Evolutionary conservation across 2,797 vertebrate species (phyloP).

Genomic region (Presbytis comata): DNA sequence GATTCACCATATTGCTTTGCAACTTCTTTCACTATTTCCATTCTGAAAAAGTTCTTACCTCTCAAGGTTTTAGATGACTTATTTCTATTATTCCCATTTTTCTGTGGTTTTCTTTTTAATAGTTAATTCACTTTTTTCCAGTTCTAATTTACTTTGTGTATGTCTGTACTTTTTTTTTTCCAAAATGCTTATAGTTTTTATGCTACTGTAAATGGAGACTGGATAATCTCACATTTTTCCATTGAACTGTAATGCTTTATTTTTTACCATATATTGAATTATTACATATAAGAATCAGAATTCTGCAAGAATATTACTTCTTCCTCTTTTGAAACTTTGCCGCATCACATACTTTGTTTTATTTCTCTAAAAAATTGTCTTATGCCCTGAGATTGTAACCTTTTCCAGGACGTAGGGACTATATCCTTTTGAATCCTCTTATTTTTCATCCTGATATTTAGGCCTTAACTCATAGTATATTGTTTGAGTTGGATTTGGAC

Average conservation of each 20-base stretch:
- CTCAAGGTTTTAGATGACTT: background rate
- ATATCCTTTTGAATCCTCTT: background rate
- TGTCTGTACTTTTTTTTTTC: background rate
- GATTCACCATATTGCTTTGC: background rate
- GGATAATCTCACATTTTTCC: background rate
- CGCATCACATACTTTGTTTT: background rate
- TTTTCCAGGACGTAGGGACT: background rate
- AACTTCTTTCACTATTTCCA: background rate
- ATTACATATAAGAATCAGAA: background rate
- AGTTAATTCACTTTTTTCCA: background rate
- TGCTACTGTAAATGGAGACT: background rate
- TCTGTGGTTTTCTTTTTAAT: background rate
- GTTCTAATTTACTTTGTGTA: background rate
- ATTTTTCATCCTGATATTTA: background rate
- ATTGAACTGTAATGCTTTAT: background rate
- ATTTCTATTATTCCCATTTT: background rate
- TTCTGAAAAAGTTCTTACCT: background rate
- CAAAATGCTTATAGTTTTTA: background rate
- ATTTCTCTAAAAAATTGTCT: background rate
- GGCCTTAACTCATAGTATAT: background rate
- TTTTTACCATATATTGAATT: background rate
- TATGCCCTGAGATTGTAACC: background rate
- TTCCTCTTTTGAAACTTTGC: background rate
- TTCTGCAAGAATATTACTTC: background rate
- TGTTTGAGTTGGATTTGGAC: background rate